Conservation (phyloP, 2,888 invertebrate species). For the Lithodes maja region DNA sequence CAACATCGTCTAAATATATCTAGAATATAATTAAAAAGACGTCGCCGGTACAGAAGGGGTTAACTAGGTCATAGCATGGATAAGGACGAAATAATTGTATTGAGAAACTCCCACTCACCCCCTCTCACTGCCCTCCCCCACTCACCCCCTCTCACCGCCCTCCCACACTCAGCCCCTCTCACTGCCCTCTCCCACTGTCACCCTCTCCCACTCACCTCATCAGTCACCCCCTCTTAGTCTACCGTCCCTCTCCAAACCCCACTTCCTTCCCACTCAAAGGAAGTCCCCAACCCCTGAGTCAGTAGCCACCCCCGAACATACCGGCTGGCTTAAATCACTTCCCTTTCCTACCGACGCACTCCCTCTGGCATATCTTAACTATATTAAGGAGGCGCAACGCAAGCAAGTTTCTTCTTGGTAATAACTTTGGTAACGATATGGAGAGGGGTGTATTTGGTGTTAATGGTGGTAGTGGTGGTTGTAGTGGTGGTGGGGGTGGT, state of each 20-base stretch:
- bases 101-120: background rate
- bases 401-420: background rate
- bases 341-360: background rate
- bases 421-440: background rate
- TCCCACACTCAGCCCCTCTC: background rate
- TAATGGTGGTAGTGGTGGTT: background rate
- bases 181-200: background rate
- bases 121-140: background rate
- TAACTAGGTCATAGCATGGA: no score
- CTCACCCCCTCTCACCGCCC: background rate
- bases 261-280: background rate
- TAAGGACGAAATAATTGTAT: no score
- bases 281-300: background rate
- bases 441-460: background rate
- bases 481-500: background rate
- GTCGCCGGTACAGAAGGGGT: no score
- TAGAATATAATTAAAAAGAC: no score
- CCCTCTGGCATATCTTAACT: background rate
- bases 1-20: no score
- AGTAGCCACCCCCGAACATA: background rate
- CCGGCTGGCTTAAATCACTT: background rate
- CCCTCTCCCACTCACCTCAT: background rate
- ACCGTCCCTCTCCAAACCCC: background rate
- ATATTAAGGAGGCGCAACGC: background rate
- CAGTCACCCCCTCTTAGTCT: background rate